Conservation (phyloP, 2,113 vertebrate genomes). For the Bubalus kerabau region DNA sequence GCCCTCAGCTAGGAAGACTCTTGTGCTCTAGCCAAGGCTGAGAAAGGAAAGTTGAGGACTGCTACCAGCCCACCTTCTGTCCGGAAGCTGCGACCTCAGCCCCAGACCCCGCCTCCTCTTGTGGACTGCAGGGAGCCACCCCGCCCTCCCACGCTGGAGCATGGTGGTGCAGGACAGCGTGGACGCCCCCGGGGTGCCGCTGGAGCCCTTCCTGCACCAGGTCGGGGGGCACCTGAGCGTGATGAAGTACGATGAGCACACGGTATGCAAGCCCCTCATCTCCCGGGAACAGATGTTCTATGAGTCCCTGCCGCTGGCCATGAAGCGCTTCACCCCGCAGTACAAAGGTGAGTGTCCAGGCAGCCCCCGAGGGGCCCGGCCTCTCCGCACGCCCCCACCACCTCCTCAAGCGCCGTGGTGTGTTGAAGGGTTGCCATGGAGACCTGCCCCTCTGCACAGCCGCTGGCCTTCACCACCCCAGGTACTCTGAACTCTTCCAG, state of each 20-base stretch:
- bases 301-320: conserved; percentile 79
- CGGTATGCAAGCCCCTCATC: conserved; percentile 82
- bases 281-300: conserved; percentile 82
- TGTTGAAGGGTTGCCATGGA: neutral
- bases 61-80: neutral
- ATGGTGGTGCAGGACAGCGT: conserved; percentile 79
- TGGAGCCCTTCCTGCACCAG: conserved; percentile 84
- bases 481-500: neutral
- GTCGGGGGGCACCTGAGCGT: conserved; percentile 83
- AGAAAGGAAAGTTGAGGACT: neutral
- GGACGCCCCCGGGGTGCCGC: conserved; percentile 34
- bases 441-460: neutral
- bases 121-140: neutral
- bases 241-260: conserved; percentile 80
- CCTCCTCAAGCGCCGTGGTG: neutral
- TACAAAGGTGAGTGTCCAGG: conserved; percentile 79
- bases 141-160: neutral
- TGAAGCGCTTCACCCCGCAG: conserved; percentile 82
- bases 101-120: rapidly evolving
- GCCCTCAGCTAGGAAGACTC: neutral
- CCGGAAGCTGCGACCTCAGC: neutral
- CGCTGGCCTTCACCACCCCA: neutral
- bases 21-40: neutral
- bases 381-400: rapidly evolving
- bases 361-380: rapidly evolving